A percentile compares a stretch with the other conserved stretches of the same genome.
These are phyloP conservation scores for Hipposideros armiger DNA, from an alignment of 2,113 vertebrate species.

Conservation along the genomic window DNA sequence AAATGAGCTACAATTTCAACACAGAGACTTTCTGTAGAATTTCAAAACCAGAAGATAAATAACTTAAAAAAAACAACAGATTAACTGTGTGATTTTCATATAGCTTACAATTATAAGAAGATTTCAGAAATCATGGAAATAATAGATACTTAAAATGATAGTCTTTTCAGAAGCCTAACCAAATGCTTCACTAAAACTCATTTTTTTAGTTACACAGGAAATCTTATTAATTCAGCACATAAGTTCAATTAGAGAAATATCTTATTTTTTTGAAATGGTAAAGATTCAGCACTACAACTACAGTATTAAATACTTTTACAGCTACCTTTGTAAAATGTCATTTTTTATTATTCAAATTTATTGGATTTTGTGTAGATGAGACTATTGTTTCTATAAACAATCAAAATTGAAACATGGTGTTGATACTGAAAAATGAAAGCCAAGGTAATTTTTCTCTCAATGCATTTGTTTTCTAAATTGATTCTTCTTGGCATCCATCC, in stretches of 20 bases:
- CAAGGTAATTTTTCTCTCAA: slow-evolving; percentile 3
- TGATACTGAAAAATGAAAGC: slow-evolving; percentile 30
- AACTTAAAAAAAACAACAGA: neutral
- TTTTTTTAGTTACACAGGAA: neutral
- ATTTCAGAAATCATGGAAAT: slow-evolving; percentile 39
- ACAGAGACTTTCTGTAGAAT: neutral
- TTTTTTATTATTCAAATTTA: slow-evolving; percentile 25
- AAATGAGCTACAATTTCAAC: slow-evolving; percentile 10
- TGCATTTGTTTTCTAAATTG: slow-evolving; percentile 15
- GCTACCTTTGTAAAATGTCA: neutral
- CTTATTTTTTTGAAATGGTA: slow-evolving; percentile 21
- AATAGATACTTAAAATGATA: neutral
- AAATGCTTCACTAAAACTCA: neutral
- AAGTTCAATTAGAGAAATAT: neutral
- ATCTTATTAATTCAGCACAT: neutral
- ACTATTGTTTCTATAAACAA: slow-evolving; percentile 21
- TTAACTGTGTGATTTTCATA: neutral
- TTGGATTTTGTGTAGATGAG: neutral
- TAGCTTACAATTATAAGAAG: neutral
- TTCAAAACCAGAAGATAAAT: slow-evolving; percentile 15
- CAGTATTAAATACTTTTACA: slow-evolving; percentile 3
- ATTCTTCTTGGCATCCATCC: neutral
- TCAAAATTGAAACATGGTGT: neutral
- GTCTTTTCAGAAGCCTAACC: neutral
- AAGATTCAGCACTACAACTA: neutral